These are phyloP conservation scores for Pyrocephalus nanus DNA, from an alignment of 2,797 vertebrate genomes.

Conservation along the genomic window DNA sequence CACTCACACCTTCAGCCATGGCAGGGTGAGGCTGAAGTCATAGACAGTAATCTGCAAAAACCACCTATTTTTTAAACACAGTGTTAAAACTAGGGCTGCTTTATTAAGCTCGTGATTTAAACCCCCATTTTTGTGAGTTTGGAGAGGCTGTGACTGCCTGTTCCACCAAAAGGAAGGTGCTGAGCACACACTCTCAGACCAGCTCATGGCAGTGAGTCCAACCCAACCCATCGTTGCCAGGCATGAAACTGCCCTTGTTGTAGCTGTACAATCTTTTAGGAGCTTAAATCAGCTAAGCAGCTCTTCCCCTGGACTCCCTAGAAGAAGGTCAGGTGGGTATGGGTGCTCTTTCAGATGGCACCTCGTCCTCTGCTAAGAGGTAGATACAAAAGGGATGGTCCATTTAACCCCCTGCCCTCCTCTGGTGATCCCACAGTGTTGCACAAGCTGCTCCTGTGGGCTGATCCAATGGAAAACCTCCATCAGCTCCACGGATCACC, in stretches of 20 bases:
- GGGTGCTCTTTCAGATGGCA: background rate
- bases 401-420: background rate
- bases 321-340: background rate
- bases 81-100: background rate
- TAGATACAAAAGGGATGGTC: background rate
- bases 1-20: background rate
- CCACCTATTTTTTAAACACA: background rate
- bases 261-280: background rate
- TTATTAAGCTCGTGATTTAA: background rate
- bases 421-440: background rate
- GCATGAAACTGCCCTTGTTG: background rate
- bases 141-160: background rate
- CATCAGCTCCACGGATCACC: background rate
- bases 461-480: background rate
- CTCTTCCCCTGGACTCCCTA: background rate
- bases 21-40: background rate
- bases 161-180: background rate
- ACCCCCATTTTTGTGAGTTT: background rate
- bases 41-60: background rate
- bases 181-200: background rate
- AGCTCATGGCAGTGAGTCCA: background rate
- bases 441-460: background rate
- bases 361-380: no score
- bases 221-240: background rate
- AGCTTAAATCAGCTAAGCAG: background rate